Conservation (phyloP, 2,113 vertebrate species). For the Rutilus rutilus region DNA sequence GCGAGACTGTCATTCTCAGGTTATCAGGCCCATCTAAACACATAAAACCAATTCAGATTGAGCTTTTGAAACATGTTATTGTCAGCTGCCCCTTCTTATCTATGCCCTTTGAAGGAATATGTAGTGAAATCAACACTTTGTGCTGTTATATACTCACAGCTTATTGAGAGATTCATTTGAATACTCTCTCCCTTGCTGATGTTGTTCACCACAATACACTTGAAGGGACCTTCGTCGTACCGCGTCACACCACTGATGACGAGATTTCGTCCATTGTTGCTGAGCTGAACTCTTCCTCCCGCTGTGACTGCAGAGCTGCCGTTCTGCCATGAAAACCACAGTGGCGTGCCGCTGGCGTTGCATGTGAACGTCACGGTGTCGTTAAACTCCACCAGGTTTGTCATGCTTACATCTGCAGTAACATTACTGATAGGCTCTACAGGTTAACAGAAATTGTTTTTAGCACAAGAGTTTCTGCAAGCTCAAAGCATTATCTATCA, state of each 20-base stretch:
- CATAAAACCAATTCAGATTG: neutral
- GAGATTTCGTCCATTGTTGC: slow-evolving; percentile 53
- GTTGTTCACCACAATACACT: slow-evolving; percentile 68
- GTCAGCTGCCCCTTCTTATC: neutral
- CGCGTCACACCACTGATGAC: slow-evolving; percentile 62
- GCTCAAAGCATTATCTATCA: too few species aligned
- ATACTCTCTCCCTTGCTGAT: slow-evolving; percentile 58
- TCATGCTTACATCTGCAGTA: slow-evolving; percentile 49
- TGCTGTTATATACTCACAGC: slow-evolving; percentile 70
- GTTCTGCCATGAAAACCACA: slow-evolving; percentile 65
- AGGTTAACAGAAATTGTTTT: neutral
- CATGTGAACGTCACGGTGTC: slow-evolving; percentile 68
- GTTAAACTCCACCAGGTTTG: slow-evolving; percentile 70
- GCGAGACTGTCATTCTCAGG: slow-evolving; percentile 48
- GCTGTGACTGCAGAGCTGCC: slow-evolving; percentile 48
- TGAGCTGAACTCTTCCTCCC: slow-evolving; percentile 44
- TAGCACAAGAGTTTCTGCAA: neutral
- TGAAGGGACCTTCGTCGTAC: slow-evolving; percentile 63
- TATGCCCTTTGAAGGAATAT: neutral
- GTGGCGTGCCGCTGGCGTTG: slow-evolving; percentile 58
- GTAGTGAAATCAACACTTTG: neutral
- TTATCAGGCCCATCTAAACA: slow-evolving; percentile 71
- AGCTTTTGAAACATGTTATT: neutral
- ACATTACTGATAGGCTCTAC: slow-evolving; percentile 70
- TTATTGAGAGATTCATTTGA: slow-evolving; percentile 64